These are phyloP conservation scores for Brachylomia viminalis DNA, from an alignment of 2,888 invertebrate genomes.

Conservation along the genomic window DNA sequence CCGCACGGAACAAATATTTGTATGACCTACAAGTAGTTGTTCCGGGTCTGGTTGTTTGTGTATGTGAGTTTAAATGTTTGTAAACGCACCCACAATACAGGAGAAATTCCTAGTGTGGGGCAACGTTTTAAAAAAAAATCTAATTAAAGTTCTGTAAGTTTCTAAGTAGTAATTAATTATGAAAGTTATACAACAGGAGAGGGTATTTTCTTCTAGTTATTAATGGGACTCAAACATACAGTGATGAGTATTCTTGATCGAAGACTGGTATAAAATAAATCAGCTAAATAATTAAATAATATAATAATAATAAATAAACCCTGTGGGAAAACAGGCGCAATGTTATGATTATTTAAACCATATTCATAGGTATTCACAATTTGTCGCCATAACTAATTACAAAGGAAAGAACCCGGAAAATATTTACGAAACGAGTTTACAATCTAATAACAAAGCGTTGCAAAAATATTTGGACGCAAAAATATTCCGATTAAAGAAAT, in stretches of 20 bases:
- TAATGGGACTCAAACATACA: too few relatives aligned
- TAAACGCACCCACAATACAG: too few relatives aligned
- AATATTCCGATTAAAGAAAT: constrained; percentile 66
- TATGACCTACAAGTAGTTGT: too few relatives aligned
- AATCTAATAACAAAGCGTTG: constrained; percentile 39
- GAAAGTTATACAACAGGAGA: neutral
- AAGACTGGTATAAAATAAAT: neutral
- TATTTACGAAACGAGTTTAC: constrained; percentile 16
- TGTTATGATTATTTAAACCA: neutral
- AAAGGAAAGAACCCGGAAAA: neutral
- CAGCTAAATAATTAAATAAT: too few relatives aligned
- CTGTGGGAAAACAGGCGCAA: neutral
- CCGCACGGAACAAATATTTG: too few relatives aligned
- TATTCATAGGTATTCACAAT: constrained; percentile 45
- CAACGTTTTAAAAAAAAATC: too few relatives aligned
- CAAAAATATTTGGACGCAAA: constrained; percentile 64
- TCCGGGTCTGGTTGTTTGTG: too few relatives aligned
- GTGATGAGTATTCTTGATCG: neutral
- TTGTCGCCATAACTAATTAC: constrained; percentile 17
- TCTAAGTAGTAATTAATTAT: neutral
- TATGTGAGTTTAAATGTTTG: too few relatives aligned
- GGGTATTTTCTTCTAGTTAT: neutral
- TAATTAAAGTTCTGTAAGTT: neutral
- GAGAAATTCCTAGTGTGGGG: too few relatives aligned
- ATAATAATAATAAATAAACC: too few relatives aligned